Evolutionary conservation across 2,113 vertebrate species (phyloP).

Genomic region (Prinia subflava): DNA sequence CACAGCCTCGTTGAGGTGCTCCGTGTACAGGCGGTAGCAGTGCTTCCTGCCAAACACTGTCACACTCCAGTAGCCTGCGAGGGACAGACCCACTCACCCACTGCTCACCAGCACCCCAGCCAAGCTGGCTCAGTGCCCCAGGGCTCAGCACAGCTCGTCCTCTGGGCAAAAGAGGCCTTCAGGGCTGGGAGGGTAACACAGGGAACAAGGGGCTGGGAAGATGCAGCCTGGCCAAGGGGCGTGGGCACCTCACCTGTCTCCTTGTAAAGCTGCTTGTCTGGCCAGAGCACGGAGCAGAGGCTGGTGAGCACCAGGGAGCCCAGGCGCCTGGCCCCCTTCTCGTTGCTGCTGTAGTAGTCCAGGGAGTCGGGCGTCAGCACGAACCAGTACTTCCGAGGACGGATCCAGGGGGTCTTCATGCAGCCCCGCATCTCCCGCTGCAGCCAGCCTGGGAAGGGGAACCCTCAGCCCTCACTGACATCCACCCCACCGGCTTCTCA

Average conservation of each 20-base stretch:
- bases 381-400: conserved; percentile 92
- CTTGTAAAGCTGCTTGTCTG: conserved; percentile 90
- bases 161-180: rapidly evolving
- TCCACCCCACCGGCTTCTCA: rapidly evolving
- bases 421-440: conserved; percentile 84
- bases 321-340: conserved; percentile 82
- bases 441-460: conserved; percentile 84
- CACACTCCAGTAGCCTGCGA: conserved; percentile 88
- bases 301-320: conserved; percentile 93
- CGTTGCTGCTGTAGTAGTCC: conserved; percentile 89
- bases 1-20: conserved; percentile 89
- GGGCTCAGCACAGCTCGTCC: not conserved
- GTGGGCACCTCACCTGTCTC: conserved; percentile 82
- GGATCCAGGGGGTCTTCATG: conserved; percentile 81
- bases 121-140: not conserved
- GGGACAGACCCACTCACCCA: not conserved
- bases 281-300: conserved; percentile 93
- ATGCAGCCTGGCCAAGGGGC: rapidly evolving
- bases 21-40: conserved; percentile 87
- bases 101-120: not conserved
- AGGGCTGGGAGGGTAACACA: not conserved
- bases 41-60: conserved; percentile 93
- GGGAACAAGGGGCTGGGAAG: rapidly evolving
- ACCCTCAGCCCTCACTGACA: not conserved
- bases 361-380: conserved; percentile 90